phyloP scores from a whole-genome alignment of 2,797 vertebrate species.

The Yasuhikotakia modesta region DNA sequence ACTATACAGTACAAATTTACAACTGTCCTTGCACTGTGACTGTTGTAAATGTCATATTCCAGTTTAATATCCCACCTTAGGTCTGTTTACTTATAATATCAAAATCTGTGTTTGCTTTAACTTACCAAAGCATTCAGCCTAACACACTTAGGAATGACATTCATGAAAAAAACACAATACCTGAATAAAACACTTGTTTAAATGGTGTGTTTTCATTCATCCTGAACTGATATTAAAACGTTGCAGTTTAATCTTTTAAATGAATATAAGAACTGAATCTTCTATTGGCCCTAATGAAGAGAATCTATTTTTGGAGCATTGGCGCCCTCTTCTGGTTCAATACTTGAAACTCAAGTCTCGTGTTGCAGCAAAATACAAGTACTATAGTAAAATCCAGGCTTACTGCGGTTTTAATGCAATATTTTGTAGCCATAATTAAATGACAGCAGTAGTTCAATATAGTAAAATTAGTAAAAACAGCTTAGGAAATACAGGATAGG shows the following conservation, averaged over 20 bases:
- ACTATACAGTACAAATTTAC: no score
- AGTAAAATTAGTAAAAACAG: no score
- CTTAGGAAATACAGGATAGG: no score
- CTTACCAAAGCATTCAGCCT: not conserved
- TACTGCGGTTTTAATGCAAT: no score
- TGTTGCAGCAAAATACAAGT: no score
- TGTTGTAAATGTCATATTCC: not conserved
- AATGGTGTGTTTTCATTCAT: not conserved
- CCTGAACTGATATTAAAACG: not conserved
- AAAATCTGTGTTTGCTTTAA: not conserved
- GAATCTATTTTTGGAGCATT: not conserved
- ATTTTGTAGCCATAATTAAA: no score
- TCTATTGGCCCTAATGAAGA: not conserved
- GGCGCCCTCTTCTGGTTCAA: conserved; percentile 29
- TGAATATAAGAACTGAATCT: no score
- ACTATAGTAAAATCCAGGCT: no score
- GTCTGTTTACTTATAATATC: not conserved
- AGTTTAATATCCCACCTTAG: not conserved
- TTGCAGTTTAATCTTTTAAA: not conserved
- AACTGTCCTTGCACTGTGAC: no score
- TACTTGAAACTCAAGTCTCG: not conserved
- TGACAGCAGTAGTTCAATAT: no score
- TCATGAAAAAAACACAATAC: not conserved
- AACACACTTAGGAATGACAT: not conserved
- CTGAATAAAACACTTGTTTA: not conserved